A percentile compares a stretch with the other conserved stretches of the same genome.
phyloP scores from a whole-genome alignment of 2,888 invertebrate species.

The Drosophila merina region DNA sequence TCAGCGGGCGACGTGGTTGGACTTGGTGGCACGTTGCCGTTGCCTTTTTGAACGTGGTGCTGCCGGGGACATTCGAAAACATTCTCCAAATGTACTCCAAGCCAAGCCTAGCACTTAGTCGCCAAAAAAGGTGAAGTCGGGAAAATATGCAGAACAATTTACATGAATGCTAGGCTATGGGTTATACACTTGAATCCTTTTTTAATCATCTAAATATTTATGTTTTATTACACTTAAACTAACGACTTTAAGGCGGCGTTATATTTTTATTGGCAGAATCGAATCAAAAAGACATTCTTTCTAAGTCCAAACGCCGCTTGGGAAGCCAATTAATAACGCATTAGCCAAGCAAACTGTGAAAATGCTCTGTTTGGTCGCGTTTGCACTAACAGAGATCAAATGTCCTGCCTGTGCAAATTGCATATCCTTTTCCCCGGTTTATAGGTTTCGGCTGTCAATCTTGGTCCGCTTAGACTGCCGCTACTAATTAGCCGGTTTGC shows the following conservation, averaged over 20 bases:
- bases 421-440: slow-evolving; percentile 53
- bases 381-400: slow-evolving; percentile 25
- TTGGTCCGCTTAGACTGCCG: slow-evolving; percentile 57
- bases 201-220: neutral
- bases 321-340: slow-evolving; percentile 45
- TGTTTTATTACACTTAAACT: neutral
- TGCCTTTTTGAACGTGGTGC: slow-evolving; percentile 27
- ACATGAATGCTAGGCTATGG: neutral
- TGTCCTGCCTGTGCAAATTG: slow-evolving; percentile 53
- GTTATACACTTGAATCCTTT: neutral
- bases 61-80: slow-evolving; percentile 28
- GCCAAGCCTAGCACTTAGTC: slow-evolving; percentile 27
- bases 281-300: too few species aligned
- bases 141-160: slow-evolving; percentile 29
- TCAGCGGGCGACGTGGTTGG: slow-evolving; percentile 65
- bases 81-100: slow-evolving; percentile 21
- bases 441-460: slow-evolving; percentile 42
- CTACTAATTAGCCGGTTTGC: slow-evolving; percentile 64
- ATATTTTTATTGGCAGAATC: too few species aligned
- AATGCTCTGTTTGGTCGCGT: neutral
- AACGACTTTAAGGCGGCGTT: too few species aligned
- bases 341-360: slow-evolving; percentile 20
- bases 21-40: slow-evolving; percentile 53
- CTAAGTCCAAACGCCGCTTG: neutral
- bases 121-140: slow-evolving; percentile 2